phyloP scores from a whole-genome alignment of 1,140 invertebrate genomes.

The Bradynema listronoti region DNA sequence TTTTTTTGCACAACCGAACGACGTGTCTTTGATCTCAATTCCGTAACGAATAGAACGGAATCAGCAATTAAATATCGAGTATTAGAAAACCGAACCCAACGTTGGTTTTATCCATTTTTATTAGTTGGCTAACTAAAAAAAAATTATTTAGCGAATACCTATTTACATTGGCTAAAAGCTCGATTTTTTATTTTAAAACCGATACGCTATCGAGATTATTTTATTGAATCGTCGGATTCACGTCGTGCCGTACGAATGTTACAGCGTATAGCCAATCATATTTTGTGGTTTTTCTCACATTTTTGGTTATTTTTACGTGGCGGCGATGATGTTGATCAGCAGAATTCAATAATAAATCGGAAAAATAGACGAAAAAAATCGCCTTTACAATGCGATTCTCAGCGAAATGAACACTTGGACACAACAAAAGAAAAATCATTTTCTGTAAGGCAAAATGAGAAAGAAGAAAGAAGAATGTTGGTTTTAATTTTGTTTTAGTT shows the following conservation, averaged over 20 bases:
- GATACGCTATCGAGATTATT: slow-evolving; percentile 5
- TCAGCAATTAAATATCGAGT: too few relatives aligned
- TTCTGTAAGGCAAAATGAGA: too few relatives aligned
- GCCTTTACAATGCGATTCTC: too few relatives aligned
- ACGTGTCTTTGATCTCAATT: slow-evolving; percentile 12
- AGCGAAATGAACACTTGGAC: too few relatives aligned
- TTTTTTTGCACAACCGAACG: slow-evolving; percentile 7
- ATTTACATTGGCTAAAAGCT: neutral
- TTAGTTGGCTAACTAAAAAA: neutral
- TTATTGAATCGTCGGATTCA: neutral
- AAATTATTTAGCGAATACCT: neutral
- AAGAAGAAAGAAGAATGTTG: too few relatives aligned
- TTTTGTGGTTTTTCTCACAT: slow-evolving; percentile 32
- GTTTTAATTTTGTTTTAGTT: too few relatives aligned
- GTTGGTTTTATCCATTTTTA: slow-evolving; percentile 8
- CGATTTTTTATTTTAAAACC: slow-evolving; percentile 8
- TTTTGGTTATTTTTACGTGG: slow-evolving; percentile 23
- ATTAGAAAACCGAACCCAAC: too few relatives aligned
- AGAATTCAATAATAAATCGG: neutral
- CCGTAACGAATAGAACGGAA: too few relatives aligned
- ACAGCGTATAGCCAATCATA: slow-evolving; percentile 21
- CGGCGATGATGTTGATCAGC: neutral
- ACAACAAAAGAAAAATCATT: too few relatives aligned
- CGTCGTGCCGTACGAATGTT: slow-evolving; percentile 15
- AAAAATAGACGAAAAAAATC: slow-evolving; percentile 17